Evolutionary conservation across 2,113 vertebrate species (phyloP).

Genomic region (Meriones unguiculatus): DNA sequence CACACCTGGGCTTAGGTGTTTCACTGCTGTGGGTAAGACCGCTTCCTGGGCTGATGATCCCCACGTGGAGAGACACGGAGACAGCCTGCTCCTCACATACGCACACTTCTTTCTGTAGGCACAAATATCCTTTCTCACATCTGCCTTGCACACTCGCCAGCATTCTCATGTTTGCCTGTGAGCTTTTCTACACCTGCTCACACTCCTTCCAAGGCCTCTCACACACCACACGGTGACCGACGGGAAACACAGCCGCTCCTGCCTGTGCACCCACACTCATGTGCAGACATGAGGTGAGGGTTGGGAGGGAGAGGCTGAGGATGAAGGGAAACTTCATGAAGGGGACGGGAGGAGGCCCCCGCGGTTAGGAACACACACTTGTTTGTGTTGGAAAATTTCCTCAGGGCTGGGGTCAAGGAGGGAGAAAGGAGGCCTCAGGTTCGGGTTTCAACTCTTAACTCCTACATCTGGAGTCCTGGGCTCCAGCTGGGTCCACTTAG

Average conservation of each 20-base stretch:
- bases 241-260: neutral
- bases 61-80: neutral
- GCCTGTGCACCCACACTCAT: neutral
- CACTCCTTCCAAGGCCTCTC: neutral
- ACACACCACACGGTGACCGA: neutral
- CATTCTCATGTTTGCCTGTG: neutral
- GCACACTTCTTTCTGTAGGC: neutral
- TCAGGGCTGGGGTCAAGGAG: slow-evolving; percentile 58
- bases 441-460: neutral
- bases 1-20: neutral
- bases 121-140: neutral
- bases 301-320: neutral
- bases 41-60: neutral
- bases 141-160: neutral
- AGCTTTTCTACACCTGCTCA: neutral
- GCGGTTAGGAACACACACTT: slow-evolving; percentile 55
- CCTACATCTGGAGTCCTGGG: slow-evolving; percentile 63
- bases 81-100: neutral
- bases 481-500: slow-evolving; percentile 64
- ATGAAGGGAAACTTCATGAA: slow-evolving; percentile 20
- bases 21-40: neutral
- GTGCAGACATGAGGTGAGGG: neutral
- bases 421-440: slow-evolving; percentile 23
- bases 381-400: slow-evolving; percentile 80
- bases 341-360: neutral